A percentile compares a stretch with the other conserved stretches of the same genome.
phyloP scores from a whole-genome alignment of 2,113 vertebrate genomes.

The Labrus mixtus region DNA sequence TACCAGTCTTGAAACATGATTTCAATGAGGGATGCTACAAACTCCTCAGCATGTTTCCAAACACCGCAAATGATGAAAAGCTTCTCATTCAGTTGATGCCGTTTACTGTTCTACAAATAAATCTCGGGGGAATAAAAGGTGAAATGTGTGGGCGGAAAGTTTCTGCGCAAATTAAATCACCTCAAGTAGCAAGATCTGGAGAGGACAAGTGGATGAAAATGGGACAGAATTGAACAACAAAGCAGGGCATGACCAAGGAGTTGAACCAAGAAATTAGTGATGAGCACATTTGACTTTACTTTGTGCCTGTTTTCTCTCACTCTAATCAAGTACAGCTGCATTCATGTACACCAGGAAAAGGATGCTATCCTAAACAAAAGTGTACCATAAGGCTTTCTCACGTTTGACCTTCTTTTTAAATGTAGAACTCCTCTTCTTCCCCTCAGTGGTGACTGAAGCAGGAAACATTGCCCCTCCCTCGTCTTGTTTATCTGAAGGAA shows the following conservation, averaged over 20 bases:
- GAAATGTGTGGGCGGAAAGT: constrained; percentile 48
- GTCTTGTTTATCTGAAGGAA: constrained; percentile 46
- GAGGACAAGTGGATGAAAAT: constrained; percentile 51
- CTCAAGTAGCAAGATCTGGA: constrained; percentile 32
- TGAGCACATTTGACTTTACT: constrained; percentile 5
- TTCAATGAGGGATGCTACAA: constrained; percentile 7
- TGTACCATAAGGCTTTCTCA: neutral
- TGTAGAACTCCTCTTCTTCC: constrained; percentile 37
- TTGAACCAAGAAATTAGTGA: neutral
- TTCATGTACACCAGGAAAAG: neutral
- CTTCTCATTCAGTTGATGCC: constrained; percentile 32
- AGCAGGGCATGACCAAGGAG: constrained; percentile 28
- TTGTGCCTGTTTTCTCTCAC: constrained; percentile 5
- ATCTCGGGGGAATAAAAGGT: constrained; percentile 40
- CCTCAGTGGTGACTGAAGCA: constrained; percentile 1
- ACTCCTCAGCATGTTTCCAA: constrained; percentile 23
- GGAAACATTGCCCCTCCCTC: constrained; percentile 14
- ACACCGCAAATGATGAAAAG: constrained; percentile 34
- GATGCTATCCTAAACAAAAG: neutral
- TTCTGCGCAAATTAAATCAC: constrained; percentile 59
- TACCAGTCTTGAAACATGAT: constrained; percentile 24
- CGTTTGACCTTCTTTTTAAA: constrained; percentile 55
- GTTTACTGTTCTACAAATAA: constrained; percentile 48
- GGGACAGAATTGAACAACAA: constrained; percentile 28
- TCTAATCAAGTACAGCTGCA: constrained; percentile 3